phyloP scores from a whole-genome alignment of 2,888 invertebrate genomes.

The Corbicula japonica region DNA sequence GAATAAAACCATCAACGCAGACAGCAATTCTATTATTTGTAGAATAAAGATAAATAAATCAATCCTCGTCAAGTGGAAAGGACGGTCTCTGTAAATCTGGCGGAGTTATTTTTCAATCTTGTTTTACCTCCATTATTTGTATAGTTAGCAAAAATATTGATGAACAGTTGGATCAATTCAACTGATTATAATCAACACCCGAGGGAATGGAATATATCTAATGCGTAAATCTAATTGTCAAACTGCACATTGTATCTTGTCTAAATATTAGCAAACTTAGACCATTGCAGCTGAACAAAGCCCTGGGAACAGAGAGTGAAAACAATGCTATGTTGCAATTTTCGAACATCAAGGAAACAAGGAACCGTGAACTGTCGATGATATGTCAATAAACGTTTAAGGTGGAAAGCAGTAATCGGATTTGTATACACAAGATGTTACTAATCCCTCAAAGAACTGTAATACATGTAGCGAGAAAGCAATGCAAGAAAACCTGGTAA shows the following conservation, averaged over 20 bases:
- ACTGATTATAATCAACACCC: conserved; percentile 30
- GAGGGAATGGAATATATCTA: conserved; percentile 17
- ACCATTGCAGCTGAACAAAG: conserved; percentile 7
- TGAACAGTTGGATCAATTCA: conserved; percentile 13
- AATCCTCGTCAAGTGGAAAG: conserved; percentile 11
- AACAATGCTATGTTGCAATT: conserved; percentile 11
- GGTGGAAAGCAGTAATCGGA: conserved; percentile 37
- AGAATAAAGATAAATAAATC: conserved; percentile 25
- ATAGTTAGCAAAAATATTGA: conserved; percentile 34
- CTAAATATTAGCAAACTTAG: background rate
- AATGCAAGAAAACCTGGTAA: no score
- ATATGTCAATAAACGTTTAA: conserved; percentile 47
- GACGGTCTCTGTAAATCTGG: conserved; percentile 11
- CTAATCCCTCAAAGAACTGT: conserved; percentile 22
- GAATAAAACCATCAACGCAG: conserved; percentile 27
- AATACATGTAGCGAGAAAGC: no score
- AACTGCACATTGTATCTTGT: background rate
- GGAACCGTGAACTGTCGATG: conserved; percentile 8
- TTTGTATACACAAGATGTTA: conserved; percentile 23
- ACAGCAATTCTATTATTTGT: conserved; percentile 28
- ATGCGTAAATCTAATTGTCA: conserved; percentile 23
- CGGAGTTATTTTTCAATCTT: conserved; percentile 51
- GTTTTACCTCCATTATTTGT: conserved; percentile 12
- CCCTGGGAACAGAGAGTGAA: background rate
- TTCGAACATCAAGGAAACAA: background rate